Conservation (phyloP, 2,113 vertebrate species). For the Passerina amoena region DNA sequence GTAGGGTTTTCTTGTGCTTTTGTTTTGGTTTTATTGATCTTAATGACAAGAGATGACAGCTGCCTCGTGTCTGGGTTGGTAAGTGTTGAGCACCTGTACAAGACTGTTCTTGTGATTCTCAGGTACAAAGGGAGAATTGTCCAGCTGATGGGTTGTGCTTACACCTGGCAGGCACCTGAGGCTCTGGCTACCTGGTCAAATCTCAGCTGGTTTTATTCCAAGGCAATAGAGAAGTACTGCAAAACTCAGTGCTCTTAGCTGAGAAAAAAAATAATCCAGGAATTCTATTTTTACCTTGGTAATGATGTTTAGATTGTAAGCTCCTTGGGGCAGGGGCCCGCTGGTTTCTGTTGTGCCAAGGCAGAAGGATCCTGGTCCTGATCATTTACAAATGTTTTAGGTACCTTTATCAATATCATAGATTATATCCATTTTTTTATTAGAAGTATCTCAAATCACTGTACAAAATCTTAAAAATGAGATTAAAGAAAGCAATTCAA, state of each 20-base stretch:
- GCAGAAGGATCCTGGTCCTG: not conserved
- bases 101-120: not conserved
- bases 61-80: not conserved
- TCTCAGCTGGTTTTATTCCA: not conserved
- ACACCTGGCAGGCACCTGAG: not conserved
- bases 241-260: not conserved
- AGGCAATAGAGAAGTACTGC: not conserved
- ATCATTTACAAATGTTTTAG: not conserved
- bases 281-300: slow-evolving; percentile 12
- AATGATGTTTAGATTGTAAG: slow-evolving; percentile 64
- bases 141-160: slow-evolving; percentile 1
- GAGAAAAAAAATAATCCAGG: not conserved
- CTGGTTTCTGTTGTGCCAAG: not conserved
- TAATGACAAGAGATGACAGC: not conserved
- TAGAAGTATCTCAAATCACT: not conserved
- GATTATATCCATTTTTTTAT: not conserved
- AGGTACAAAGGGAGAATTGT: not conserved
- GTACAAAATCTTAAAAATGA: not conserved
- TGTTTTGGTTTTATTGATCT: not conserved
- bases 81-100: slow-evolving; percentile 22
- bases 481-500: not conserved
- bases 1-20: not conserved
- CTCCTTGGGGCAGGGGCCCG: slow-evolving; percentile 65
- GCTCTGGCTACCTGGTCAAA: not conserved
- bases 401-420: not conserved